phyloP scores from a whole-genome alignment of 2,113 vertebrate genomes.

The Neogobius melanostomus region DNA sequence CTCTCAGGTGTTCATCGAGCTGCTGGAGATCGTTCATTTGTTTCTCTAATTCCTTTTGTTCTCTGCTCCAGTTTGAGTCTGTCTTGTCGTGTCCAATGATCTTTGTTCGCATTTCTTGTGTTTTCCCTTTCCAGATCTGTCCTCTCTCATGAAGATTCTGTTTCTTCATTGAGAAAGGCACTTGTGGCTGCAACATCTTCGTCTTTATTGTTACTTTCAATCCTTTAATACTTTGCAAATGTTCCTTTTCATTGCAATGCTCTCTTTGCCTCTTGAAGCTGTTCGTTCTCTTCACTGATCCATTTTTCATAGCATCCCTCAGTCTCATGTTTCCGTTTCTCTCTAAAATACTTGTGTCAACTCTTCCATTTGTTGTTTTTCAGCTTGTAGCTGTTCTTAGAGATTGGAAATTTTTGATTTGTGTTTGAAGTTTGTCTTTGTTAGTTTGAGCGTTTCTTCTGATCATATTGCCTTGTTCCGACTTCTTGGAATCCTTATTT shows the following conservation, averaged over 20 bases:
- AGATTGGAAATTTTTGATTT: no score
- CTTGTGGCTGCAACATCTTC: not conserved
- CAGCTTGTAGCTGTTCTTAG: no score
- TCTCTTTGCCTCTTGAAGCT: no score
- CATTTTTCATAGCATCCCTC: no score
- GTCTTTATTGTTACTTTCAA: not conserved
- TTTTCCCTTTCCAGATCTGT: not conserved
- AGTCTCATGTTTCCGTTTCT: no score
- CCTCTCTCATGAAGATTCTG: not conserved
- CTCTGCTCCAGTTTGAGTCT: not conserved
- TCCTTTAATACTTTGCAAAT: no score
- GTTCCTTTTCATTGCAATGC: no score
- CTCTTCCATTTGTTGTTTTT: not conserved
- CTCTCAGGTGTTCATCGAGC: not conserved
- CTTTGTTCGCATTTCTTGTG: not conserved
- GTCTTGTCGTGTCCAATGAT: not conserved
- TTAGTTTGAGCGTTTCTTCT: no score
- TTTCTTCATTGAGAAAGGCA: not conserved
- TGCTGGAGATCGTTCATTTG: not conserved
- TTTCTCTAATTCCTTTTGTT: not conserved
- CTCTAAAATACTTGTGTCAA: no score
- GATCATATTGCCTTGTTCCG: no score
- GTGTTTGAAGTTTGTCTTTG: no score
- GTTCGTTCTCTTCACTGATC: not conserved
- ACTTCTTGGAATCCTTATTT: no score